These are phyloP conservation scores for Limulus polyphemus DNA, from an alignment of 2,888 invertebrate species.

Conservation along the genomic window DNA sequence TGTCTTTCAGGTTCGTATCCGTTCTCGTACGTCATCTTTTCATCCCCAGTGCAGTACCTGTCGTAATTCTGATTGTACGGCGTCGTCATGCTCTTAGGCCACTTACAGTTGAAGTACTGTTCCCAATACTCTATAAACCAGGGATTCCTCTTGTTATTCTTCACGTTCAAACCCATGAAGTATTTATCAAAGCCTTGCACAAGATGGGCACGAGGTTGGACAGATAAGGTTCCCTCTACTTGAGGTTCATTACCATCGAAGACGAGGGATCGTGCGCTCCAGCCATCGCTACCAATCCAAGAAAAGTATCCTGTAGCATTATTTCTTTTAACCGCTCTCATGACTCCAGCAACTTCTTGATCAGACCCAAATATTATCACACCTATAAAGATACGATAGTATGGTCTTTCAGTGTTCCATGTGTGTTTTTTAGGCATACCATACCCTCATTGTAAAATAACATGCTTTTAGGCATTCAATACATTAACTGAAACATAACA, in stretches of 20 bases:
- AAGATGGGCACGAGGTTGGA: conserved; percentile 83
- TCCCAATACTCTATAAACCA: conserved; percentile 98
- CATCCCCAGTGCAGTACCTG: conserved; percentile 58
- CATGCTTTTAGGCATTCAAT: too few relatives aligned
- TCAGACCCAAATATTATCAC: conserved; percentile 92
- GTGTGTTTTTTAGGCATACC: too few relatives aligned
- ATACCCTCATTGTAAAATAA: too few relatives aligned
- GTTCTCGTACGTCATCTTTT: conserved; percentile 57
- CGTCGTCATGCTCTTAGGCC: conserved; percentile 59
- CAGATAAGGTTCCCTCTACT: conserved; percentile 85
- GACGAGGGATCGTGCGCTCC: conserved; percentile 72
- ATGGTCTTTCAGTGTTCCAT: too few relatives aligned
- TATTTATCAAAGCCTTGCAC: conserved; percentile 78
- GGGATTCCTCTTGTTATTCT: conserved; percentile 78
- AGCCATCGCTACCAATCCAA: conserved; percentile 94
- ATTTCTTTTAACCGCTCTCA: conserved; percentile 74
- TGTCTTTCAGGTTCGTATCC: conserved; percentile 76
- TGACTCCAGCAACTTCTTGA: conserved; percentile 90
- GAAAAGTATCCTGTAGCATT: conserved; percentile 81
- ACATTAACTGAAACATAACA: too few relatives aligned
- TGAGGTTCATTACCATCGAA: conserved; percentile 77
- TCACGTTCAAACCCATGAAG: conserved; percentile 66
- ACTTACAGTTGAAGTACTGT: conserved; percentile 68
- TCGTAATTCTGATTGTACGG: conserved; percentile 66
- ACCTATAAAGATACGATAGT: conserved; percentile 54